These are phyloP conservation scores for Eclectus roratus DNA, from an alignment of 2,113 vertebrate genomes.

Conservation along the genomic window DNA sequence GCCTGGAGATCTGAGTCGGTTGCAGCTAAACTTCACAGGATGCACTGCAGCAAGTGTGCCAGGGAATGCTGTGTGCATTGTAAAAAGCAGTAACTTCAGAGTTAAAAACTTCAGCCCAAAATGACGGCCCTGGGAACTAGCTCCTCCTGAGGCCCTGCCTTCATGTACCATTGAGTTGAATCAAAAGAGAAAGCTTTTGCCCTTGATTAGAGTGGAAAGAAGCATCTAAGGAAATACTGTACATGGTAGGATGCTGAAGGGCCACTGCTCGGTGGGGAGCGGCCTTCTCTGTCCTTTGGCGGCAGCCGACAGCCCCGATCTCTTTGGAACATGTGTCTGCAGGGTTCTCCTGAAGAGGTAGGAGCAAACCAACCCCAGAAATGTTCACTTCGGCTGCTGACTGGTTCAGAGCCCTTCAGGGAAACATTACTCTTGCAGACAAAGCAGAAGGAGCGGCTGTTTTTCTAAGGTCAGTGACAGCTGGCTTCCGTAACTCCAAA, in stretches of 20 bases:
- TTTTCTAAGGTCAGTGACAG: not conserved
- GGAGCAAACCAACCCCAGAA: slow-evolving; percentile 36
- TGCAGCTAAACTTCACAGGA: slow-evolving; percentile 2
- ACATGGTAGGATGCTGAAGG: slow-evolving; percentile 7
- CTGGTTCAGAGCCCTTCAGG: not conserved
- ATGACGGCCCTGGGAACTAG: not conserved
- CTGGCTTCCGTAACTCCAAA: not conserved
- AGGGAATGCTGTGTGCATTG: not conserved
- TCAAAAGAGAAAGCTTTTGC: not conserved
- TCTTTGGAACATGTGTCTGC: slow-evolving; percentile 51
- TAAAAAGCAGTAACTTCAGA: not conserved
- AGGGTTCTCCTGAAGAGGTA: slow-evolving; percentile 43
- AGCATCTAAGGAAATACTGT: slow-evolving; percentile 37
- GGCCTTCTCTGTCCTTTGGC: slow-evolving; percentile 15
- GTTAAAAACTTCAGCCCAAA: slow-evolving; percentile 39
- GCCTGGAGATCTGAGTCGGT: not conserved
- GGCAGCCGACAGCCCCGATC: slow-evolving; percentile 16
- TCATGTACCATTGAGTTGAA: slow-evolving; percentile 58
- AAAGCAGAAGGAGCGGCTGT: not conserved
- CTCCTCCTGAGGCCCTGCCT: slow-evolving; percentile 59
- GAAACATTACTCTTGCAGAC: not conserved
- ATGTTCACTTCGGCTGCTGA: not conserved
- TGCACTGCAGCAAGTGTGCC: not conserved
- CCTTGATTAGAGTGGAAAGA: slow-evolving; percentile 7
- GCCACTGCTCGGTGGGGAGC: not conserved